A percentile compares a stretch with the other conserved stretches of the same genome.
These are phyloP conservation scores for Fregetta grallaria DNA, from an alignment of 2,113 vertebrate genomes.

Conservation along the genomic window DNA sequence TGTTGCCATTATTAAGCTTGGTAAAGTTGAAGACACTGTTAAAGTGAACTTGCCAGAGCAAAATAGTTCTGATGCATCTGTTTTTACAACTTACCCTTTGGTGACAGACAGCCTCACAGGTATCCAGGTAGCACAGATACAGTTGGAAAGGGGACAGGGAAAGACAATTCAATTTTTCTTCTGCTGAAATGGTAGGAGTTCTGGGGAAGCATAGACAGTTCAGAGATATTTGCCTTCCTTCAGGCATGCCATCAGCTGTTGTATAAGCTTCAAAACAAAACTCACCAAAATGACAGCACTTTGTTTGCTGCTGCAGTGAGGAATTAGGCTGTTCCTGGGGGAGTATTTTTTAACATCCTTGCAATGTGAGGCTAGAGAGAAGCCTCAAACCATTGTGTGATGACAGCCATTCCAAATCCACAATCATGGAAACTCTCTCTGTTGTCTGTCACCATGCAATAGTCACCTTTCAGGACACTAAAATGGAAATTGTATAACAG, in stretches of 20 bases:
- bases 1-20: not conserved
- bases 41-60: not conserved
- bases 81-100: not conserved
- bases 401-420: not conserved
- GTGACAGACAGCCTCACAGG: not conserved
- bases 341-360: not conserved
- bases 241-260: slow-evolving; percentile 18
- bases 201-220: not conserved
- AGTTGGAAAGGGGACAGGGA: not conserved
- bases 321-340: not conserved
- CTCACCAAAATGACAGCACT: slow-evolving; percentile 24
- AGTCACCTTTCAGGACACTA: slow-evolving; percentile 9
- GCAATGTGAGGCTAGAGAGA: not conserved
- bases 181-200: not conserved
- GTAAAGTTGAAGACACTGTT: not conserved
- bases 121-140: not conserved
- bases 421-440: not conserved
- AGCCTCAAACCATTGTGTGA: not conserved
- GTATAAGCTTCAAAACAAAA: slow-evolving; percentile 32
- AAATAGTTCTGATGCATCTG: not conserved
- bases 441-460: not conserved
- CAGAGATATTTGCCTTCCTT: slow-evolving; percentile 41
- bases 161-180: not conserved
- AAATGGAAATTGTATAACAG: not conserved
- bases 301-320: slow-evolving; percentile 3